Evolutionary conservation across 2,888 invertebrate species (phyloP).

Genomic region (Malthinus flaveolus): DNA sequence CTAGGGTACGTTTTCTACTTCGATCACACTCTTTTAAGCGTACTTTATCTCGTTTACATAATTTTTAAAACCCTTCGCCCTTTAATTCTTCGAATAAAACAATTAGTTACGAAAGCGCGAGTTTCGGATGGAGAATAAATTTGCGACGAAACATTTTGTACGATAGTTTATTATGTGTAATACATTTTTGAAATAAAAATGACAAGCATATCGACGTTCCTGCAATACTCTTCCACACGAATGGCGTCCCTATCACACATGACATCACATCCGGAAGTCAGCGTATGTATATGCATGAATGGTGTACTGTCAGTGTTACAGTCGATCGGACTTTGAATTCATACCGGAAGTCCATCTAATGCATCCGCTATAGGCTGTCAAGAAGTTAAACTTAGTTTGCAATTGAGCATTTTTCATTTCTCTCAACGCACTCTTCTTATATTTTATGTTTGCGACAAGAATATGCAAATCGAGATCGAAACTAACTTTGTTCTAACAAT

Average conservation of each 20-base stretch:
- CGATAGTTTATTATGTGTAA: constrained; percentile 8
- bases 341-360: constrained; percentile 65
- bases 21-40: constrained; percentile 24
- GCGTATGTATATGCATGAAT: constrained; percentile 53
- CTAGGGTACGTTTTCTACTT: constrained; percentile 39
- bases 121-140: too few relatives aligned
- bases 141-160: not conserved
- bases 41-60: constrained; percentile 14
- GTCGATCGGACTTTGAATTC: constrained; percentile 52
- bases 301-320: constrained; percentile 51
- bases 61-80: too few relatives aligned
- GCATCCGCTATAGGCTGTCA: constrained; percentile 55
- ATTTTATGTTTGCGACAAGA: too few relatives aligned
- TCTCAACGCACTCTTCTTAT: too few relatives aligned
- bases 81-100: too few relatives aligned
- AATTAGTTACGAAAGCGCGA: too few relatives aligned
- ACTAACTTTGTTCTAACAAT: too few relatives aligned
- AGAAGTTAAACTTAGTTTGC: constrained; percentile 28
- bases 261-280: constrained; percentile 50
- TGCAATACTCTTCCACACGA: constrained; percentile 48
- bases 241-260: constrained; percentile 51
- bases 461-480: too few relatives aligned
- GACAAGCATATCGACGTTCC: constrained; percentile 45
- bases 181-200: constrained; percentile 30
- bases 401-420: not conserved